Conservation (phyloP, 2,113 vertebrate genomes). For the Psophia crepitans region DNA sequence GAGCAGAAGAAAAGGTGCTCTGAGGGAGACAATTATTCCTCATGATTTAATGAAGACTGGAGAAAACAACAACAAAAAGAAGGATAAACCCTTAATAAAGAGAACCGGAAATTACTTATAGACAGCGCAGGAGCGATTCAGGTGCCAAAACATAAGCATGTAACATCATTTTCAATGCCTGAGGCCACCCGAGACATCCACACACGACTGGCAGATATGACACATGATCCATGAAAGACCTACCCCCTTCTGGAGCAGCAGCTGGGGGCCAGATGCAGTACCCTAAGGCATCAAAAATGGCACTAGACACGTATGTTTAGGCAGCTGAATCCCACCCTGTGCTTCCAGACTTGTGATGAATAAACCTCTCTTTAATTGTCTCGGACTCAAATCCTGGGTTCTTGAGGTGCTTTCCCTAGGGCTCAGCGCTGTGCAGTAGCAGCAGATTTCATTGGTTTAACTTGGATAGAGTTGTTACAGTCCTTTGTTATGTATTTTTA, state of each 20-base stretch:
- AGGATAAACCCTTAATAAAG: background rate
- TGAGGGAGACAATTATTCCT: background rate
- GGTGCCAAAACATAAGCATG: conserved; percentile 6
- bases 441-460: conserved; percentile 45
- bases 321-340: conserved; percentile 58
- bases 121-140: background rate
- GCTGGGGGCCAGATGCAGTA: conserved; percentile 13
- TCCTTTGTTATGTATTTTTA: conserved; percentile 50
- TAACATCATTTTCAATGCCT: background rate
- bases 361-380: conserved; percentile 28
- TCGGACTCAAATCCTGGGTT: conserved; percentile 36
- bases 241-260: conserved; percentile 31
- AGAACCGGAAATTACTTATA: background rate
- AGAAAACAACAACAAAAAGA: background rate
- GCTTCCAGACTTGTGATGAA: conserved; percentile 46
- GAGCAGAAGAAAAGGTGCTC: background rate
- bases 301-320: conserved; percentile 14
- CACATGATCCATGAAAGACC: conserved; percentile 19
- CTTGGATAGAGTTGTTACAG: conserved; percentile 54
- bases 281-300: conserved; percentile 41
- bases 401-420: conserved; percentile 55
- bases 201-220: conserved; percentile 2
- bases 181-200: background rate
- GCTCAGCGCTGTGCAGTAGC: conserved; percentile 20
- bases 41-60: background rate